Conservation (phyloP, 2,113 vertebrate species). For the Bostrychus sinensis region DNA sequence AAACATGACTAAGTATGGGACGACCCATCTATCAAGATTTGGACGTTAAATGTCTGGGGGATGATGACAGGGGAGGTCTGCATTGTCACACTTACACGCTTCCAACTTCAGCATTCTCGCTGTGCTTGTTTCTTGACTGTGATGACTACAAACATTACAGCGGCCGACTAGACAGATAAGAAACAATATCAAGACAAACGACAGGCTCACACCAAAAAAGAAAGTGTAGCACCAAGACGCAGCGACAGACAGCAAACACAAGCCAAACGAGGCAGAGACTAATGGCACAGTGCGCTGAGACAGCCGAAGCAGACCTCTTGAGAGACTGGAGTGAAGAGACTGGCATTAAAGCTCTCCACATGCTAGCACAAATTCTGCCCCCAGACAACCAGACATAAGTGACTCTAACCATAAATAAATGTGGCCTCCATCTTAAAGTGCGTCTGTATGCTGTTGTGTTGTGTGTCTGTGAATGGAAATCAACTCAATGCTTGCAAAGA, state of each 20-base stretch:
- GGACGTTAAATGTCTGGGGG: neutral
- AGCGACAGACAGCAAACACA: slow-evolving; percentile 16
- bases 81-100: neutral
- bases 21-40: neutral
- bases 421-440: slow-evolving; percentile 30
- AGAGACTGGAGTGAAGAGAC: slow-evolving; percentile 35
- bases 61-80: neutral
- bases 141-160: slow-evolving; percentile 20
- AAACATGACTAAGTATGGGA: neutral
- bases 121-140: neutral
- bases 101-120: neutral
- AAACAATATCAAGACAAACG: slow-evolving; percentile 34
- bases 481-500: slow-evolving; percentile 1
- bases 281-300: slow-evolving; percentile 32
- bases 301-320: slow-evolving; percentile 33
- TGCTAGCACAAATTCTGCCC: slow-evolving; percentile 52
- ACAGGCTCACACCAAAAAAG: slow-evolving; percentile 12
- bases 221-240: slow-evolving; percentile 24
- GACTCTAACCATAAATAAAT: slow-evolving; percentile 57
- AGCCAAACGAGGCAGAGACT: slow-evolving; percentile 10
- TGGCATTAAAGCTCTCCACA: slow-evolving; percentile 46
- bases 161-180: slow-evolving; percentile 8
- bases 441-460: neutral
- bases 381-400: slow-evolving; percentile 41
- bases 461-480: slow-evolving; percentile 10